Base-by-base conservation (phyloP, 2,113 vertebrate genomes). In the Pygoscelis antarcticus region DNA sequence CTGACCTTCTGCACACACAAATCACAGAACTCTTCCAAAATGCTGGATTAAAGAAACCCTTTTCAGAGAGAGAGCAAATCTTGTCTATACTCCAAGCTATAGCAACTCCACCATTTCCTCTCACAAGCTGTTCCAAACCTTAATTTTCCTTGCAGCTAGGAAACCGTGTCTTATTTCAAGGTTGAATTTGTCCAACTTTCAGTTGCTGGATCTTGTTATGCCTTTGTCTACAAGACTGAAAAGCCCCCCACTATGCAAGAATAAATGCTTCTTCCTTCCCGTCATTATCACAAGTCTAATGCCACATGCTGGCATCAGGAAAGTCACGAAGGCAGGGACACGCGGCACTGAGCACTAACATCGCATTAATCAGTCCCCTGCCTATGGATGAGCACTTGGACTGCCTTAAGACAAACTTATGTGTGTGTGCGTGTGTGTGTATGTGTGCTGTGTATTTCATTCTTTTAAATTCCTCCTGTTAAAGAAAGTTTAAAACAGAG, bases 161-260 rank as follows among this genome's bases (percentile, higher is more conserved):
- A 89, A 82, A 83, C 83, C 1, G 4, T 58, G 79, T 84, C 92
- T 96, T 61, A 91, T 96, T 96, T 96, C 95, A 96, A 89, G 96
- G 90, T 76, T 95, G 91, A 82, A 71, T 95, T 95, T 94, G 74
- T 46, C 74, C 84, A 93, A 0, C 74, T 66, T 83, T 17, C 51
- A 13, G 83, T 36, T 54, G 32, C 71, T 92, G 91, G 46, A 78
- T 81, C 88, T 86, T 38, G 94, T 64, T 83, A 66, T 52, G 86
- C 71, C 72, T 96, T 96, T 92, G 94, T 77, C 79, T 91, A 82
- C 13, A 42, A 79, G 89, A 96, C 2, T 90, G 96, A 95, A 93
- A 94, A 90, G 87, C 77, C 74, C 66, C 95, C 96, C 52, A 38
- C 65, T 29, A 94, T 0, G 93, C 89, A 65, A 49, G 86, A 84